These are phyloP conservation scores for Elegia similella DNA, from an alignment of 2,888 invertebrate species.

Conservation along the genomic window DNA sequence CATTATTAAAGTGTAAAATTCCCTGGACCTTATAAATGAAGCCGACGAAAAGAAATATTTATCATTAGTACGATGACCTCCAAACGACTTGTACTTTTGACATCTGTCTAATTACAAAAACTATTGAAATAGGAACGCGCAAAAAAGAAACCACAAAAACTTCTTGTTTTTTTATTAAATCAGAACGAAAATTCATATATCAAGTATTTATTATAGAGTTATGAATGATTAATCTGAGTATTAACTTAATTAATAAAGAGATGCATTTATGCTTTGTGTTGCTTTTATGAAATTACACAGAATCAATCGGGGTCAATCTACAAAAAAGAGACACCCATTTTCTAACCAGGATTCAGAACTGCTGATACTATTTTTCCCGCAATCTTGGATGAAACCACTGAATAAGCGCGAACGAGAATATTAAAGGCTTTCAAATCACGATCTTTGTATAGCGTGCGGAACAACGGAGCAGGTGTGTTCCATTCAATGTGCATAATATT, in stretches of 20 bases:
- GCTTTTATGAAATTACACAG: not conserved
- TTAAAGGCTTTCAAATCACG: conserved; percentile 15
- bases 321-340: no score
- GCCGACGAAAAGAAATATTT: conserved; percentile 35
- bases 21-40: conserved; percentile 34
- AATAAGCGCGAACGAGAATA: conserved; percentile 5
- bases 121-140: not conserved
- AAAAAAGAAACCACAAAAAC: not conserved
- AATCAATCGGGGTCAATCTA: not conserved
- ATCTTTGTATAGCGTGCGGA: conserved; percentile 8
- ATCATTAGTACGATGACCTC: conserved; percentile 38
- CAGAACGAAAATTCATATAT: no score
- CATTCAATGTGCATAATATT: conserved; percentile 16
- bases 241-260: no score
- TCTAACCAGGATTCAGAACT: not conserved
- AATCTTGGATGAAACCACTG: conserved; percentile 9
- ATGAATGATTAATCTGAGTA: no score
- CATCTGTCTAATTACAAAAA: conserved; percentile 7
- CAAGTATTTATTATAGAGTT: no score
- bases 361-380: not conserved
- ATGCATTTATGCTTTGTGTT: not conserved
- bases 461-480: conserved; percentile 18
- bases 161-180: not conserved
- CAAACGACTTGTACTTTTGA: conserved; percentile 20
- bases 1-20: conserved; percentile 29